Evolutionary conservation across 2,888 invertebrate genomes (phyloP).

Genomic region (Norana najaformis): DNA sequence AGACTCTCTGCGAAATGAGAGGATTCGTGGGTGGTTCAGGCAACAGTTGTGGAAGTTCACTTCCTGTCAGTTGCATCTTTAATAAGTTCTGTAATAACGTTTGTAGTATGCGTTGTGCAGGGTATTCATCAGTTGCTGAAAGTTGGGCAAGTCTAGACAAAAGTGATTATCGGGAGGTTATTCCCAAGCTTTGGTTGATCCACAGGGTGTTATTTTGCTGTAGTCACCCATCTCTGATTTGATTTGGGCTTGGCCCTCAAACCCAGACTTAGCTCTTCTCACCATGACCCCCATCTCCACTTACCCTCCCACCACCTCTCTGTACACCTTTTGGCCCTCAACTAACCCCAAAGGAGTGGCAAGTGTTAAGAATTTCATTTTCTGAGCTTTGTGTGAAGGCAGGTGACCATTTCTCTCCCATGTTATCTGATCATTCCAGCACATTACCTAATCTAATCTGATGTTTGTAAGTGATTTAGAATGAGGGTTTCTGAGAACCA

Average conservation of each 20-base stretch:
- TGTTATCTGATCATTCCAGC: background rate
- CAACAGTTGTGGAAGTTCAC: background rate
- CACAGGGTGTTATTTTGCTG: too few relatives aligned
- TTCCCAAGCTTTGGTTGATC: background rate
- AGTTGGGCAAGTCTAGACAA: background rate
- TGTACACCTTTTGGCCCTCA: background rate
- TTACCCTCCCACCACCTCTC: background rate
- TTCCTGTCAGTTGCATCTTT: background rate
- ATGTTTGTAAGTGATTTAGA: background rate
- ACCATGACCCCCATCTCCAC: background rate
- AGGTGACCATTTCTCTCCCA: background rate
- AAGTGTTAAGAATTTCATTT: background rate
- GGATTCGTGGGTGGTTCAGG: background rate
- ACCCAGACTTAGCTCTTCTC: background rate
- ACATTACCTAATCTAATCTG: background rate
- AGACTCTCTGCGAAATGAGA: background rate
- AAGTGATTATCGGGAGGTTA: background rate
- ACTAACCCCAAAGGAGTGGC: background rate
- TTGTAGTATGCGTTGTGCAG: background rate
- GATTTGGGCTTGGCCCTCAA: too few relatives aligned
- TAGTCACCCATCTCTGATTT: too few relatives aligned
- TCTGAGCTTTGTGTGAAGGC: background rate
- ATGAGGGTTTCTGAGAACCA: background rate
- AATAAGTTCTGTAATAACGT: background rate
- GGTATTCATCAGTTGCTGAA: background rate